Conservation (phyloP, 2,888 invertebrate species). For the Microctonus brassicae region DNA sequence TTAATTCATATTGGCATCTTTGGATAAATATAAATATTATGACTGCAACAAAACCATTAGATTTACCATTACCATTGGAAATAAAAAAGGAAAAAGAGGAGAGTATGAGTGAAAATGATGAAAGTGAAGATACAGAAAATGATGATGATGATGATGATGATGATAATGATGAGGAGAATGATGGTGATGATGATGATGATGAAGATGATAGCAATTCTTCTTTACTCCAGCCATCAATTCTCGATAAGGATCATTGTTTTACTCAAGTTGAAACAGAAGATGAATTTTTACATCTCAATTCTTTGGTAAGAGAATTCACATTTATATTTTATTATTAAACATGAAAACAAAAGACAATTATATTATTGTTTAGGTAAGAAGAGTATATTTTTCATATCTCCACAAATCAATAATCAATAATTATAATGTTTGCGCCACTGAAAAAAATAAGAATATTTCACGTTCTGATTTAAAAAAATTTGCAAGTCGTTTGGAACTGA, state of each 20-base stretch:
- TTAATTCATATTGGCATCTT: background rate
- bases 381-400: conserved; percentile 59
- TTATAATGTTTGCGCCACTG: conserved; percentile 53
- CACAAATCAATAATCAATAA: conserved; percentile 59
- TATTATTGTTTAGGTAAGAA: conserved; percentile 53
- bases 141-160: conserved; percentile 39
- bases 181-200: conserved; percentile 38
- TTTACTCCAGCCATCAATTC: conserved; percentile 53
- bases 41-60: conserved; percentile 50
- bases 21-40: conserved; percentile 28
- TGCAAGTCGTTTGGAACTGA: conserved; percentile 57
- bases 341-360: background rate
- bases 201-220: conserved; percentile 48
- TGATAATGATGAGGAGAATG: conserved; percentile 34
- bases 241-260: conserved; percentile 48
- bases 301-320: conserved; percentile 53
- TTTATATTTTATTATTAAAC: background rate
- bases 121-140: conserved; percentile 40
- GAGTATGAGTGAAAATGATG: conserved; percentile 33
- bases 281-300: conserved; percentile 57
- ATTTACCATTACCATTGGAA: conserved; percentile 51
- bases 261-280: conserved; percentile 47
- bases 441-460: conserved; percentile 43
- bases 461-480: conserved; percentile 53
- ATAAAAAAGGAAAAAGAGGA: conserved; percentile 45